Conservation (phyloP, 1,140 invertebrate genomes). For the Caenorhabditis tropicalis region DNA sequence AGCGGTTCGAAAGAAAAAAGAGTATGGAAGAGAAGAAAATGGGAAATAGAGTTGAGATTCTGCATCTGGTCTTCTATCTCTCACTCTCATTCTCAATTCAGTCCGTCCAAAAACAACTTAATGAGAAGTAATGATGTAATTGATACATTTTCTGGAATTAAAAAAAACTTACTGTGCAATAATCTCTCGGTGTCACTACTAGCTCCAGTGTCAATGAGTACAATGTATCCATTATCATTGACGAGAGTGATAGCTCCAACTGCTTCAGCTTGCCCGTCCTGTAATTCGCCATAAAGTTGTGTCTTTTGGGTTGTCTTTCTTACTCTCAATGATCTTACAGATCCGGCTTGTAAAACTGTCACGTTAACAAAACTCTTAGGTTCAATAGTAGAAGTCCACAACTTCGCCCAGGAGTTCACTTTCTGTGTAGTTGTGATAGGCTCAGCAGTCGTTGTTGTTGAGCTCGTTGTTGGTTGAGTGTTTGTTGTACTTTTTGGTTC, state of each 20-base stretch:
- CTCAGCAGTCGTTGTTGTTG: neutral
- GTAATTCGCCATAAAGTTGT: neutral
- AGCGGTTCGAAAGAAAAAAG: slow-evolving; percentile 13
- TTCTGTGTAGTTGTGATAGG: slow-evolving; percentile 50
- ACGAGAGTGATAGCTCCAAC: slow-evolving; percentile 64
- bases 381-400: slow-evolving; percentile 63
- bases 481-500: slow-evolving; percentile 21
- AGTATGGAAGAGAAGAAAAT: neutral
- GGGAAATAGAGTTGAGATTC: neutral
- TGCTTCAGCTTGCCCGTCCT: slow-evolving; percentile 62
- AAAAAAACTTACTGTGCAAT: slow-evolving; percentile 55
- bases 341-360: slow-evolving; percentile 64
- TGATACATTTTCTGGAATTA: neutral
- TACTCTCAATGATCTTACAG: slow-evolving; percentile 57
- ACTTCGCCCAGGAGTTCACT: slow-evolving; percentile 59
- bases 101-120: too few species aligned
- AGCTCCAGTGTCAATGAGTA: slow-evolving; percentile 64
- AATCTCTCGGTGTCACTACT: slow-evolving; percentile 63
- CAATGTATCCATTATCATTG: slow-evolving; percentile 64
- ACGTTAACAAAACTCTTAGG: slow-evolving; percentile 62
- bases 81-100: neutral
- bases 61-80: neutral
- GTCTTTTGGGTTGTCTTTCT: neutral
- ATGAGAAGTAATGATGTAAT: too few species aligned
- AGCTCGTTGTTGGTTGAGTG: slow-evolving; percentile 15